Evolutionary conservation across 2,888 invertebrate genomes (phyloP).

Genomic region (Lysandra coridon): DNA sequence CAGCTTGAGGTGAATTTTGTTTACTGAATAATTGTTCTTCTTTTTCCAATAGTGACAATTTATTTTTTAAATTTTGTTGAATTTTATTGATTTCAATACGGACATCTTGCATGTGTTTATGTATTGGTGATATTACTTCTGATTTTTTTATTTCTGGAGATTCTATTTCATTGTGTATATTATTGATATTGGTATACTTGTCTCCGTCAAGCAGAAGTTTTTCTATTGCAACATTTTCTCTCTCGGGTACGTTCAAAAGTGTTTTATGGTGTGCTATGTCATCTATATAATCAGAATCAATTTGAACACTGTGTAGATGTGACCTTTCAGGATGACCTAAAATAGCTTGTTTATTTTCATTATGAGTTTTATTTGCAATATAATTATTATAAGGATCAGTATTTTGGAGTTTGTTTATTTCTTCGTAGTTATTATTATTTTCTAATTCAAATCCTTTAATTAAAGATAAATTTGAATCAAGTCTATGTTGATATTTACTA

Average conservation of each 20-base stretch:
- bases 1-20: not conserved
- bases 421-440: not conserved
- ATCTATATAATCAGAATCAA: not conserved
- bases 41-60: not conserved
- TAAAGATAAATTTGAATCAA: conserved; percentile 47
- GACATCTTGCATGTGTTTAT: not conserved
- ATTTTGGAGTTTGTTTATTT: not conserved
- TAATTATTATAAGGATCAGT: not conserved
- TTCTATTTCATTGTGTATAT: not conserved
- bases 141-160: not conserved
- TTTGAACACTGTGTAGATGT: not conserved
- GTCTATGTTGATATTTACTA: conserved; percentile 48
- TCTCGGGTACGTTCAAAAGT: conserved; percentile 1
- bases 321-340: not conserved
- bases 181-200: not conserved
- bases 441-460: conserved; percentile 42
- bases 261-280: not conserved
- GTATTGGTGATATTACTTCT: not conserved
- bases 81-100: conserved; percentile 2
- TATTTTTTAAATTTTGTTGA: not conserved
- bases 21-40: not conserved
- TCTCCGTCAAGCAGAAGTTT: not conserved
- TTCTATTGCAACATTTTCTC: not conserved
- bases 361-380: not conserved
- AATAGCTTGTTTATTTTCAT: not conserved